Evolutionary conservation across 2,113 vertebrate genomes (phyloP), one percentile per base, ranked within the genome.

Genomic region (Raphicerus campestris): DNA sequence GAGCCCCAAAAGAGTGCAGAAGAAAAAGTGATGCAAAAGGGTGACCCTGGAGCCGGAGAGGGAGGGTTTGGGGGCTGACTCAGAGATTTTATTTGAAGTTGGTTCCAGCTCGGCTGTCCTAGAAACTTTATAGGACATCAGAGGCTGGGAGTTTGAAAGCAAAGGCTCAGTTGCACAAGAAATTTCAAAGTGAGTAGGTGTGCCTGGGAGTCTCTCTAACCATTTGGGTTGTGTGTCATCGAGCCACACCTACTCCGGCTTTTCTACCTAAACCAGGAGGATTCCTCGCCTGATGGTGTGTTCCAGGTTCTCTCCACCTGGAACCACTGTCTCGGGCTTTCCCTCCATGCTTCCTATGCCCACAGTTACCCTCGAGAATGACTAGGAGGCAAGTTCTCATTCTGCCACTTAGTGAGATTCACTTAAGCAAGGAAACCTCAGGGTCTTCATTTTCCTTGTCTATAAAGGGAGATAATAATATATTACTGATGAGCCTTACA

Each of bases 391-490:
- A 80, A 55, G 75, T 82, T 89, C 89, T 80, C 30, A 1, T 28
- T 93, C 63, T 87, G 66, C 80, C 61, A 61, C 30, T 97, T 95
- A 26, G 93, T 0, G 53, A 77, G 47, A 87, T n/a, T 28, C 58
- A 63, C 56, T 58, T 45, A 75, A 91, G 80, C 58, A 5, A 93
- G 84, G 78, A 87, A 93, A 66, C n/a, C 16, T 35, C 10, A 5
- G 91, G 10, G 51, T 87, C 90, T 89, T 75, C 75, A 24, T 93
- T 97, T 82, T 60, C 87, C 96, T 94, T 89, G 92, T 90, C 96
- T 96, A 30, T 70, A 82, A 97, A 88, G 58, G 87, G 82, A 98
- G 84, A 87, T 94, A 93, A 96, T 96, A 96, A 96, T 88, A 96
- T 77, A 95, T 90, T 96, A 92, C 98, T 95, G 92, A 93, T 89